A percentile compares a stretch with the other conserved stretches of the same genome.
These are phyloP conservation scores for Ptychadena robeensis DNA, from an alignment of 2,797 vertebrate species.

Conservation along the genomic window DNA sequence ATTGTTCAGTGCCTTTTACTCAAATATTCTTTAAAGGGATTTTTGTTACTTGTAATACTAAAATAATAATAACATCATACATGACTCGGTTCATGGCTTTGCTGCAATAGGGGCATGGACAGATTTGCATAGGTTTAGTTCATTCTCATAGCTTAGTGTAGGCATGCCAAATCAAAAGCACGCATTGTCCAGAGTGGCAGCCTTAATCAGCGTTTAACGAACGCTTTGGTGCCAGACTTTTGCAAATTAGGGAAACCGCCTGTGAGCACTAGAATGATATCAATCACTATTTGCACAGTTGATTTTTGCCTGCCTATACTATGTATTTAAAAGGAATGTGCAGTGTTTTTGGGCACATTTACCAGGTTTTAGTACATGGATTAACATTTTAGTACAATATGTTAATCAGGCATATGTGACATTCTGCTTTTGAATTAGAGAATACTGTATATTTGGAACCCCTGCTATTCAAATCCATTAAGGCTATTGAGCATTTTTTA, in stretches of 20 bases:
- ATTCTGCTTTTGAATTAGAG: no score
- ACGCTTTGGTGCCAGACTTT: background rate
- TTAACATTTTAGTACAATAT: no score
- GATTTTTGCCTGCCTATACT: background rate
- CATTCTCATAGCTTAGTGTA: background rate
- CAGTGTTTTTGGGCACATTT: no score
- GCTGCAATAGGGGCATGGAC: background rate
- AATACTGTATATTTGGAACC: no score
- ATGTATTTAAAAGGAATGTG: no score
- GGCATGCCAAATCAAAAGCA: background rate
- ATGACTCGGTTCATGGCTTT: background rate
- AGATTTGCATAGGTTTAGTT: no score
- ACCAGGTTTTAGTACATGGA: no score
- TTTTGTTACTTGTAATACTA: no score
- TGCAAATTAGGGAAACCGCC: background rate
- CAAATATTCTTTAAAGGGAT: background rate
- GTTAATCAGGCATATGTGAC: no score
- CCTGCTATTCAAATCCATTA: no score
- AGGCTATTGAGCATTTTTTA: no score
- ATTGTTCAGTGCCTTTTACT: conserved; percentile 13
- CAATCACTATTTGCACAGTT: background rate
- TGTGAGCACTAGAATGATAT: background rate
- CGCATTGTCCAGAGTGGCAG: background rate
- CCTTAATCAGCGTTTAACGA: background rate
- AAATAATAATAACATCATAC: no score